Evolutionary conservation across 2,888 invertebrate species (phyloP), one percentile per base, ranked within the genome.

Genomic region (Blomia tropicalis): DNA sequence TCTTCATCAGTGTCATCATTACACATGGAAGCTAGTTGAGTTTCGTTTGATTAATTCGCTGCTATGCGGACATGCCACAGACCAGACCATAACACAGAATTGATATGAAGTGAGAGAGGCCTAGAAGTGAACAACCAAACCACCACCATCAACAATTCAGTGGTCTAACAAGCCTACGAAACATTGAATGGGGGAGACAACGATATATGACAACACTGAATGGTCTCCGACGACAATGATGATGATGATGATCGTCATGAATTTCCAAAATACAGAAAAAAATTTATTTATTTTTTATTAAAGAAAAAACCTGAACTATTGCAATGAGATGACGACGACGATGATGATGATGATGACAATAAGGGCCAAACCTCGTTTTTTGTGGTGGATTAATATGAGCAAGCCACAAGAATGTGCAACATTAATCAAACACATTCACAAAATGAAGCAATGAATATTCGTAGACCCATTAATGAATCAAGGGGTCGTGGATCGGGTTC

Each of bases 381-480:
- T n/a, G n/a, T n/a, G n/a, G n/a, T n/a, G 60, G 60, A 60, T 60
- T 60, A 60, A 60, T 60, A 60, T n/a, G 27, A 25, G 51, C n/a
- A 43, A 43, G 43, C 44, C 60, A 56, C 47, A 43, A 44, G 25
- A 54, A 23, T 43, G 53, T 47, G 60, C 60, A n/a, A n/a, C n/a
- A 60, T 60, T 60, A 60, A 60, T 60, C 60, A 60, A 54, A 60
- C 29, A 47, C 47, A 29, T 44, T 53, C 47, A 30, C 32, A 47
- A 53, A 47, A 44, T 7, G 36, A 11, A 7, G 51, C 51, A 47
- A 47, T 47, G 51, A 47, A 47, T 47, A 47, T 47, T 47, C 51
- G 51, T 7, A n/a, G n/a, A n/a, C 5, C 51, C 51, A 47, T 47
- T 47, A 47, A 47, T 47, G 51, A 47, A n/a, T 7, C 7, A 11